Evolutionary conservation across 2,888 invertebrate species (phyloP), one percentile per base, ranked within the genome.

Genomic region (Amphiduros pacificus): DNA sequence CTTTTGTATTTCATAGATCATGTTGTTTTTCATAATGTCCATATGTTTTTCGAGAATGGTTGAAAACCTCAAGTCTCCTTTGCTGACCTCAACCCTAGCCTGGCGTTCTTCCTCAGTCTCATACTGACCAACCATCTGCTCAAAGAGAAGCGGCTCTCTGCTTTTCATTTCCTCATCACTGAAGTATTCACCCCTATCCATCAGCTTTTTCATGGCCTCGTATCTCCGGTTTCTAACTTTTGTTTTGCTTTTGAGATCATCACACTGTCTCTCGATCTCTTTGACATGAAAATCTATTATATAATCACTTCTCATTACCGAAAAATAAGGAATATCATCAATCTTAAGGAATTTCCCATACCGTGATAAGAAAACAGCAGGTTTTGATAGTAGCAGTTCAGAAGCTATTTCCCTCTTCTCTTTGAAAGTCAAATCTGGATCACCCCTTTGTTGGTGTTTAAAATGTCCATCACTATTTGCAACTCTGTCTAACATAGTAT

Each of bases 161-260:
- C 88, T 89, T 88, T 93, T 92, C 96, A 97, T 97, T 85, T 93
- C 91, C 64, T 88, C 88, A 80, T 96, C 94, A 78, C 90, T 90
- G 76, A 97, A 69, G 41, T 69, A 69, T 22, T 69, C 68, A 11
- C 69, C 69, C 67, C 89, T 87, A 55, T 86, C 84, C 41, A 91
- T 85, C 68, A 95, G 81, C 73, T 88, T 86, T 73, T 88, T 86
- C 76, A 95, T 83, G 1, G 94, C 94, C 75, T 89, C 88, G 77
- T 88, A 94, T 44, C 95, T 85, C 70, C 94, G 86, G 79, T 95
- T 95, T 80, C 89, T 90, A 20, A 77, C 71, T 26, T 66, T 67
- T 5, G 71, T 74, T 36, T 56, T 65, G 62, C 65, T 69, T 36
- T 63, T 68, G 28, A 58, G 62, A 22, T 56, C 59, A 59, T 72